Percentiles rank a stretch among this genome's conserved stretches.
phyloP scores from a whole-genome alignment of 1,140 invertebrate species.

The Drosophila novamexicana region DNA sequence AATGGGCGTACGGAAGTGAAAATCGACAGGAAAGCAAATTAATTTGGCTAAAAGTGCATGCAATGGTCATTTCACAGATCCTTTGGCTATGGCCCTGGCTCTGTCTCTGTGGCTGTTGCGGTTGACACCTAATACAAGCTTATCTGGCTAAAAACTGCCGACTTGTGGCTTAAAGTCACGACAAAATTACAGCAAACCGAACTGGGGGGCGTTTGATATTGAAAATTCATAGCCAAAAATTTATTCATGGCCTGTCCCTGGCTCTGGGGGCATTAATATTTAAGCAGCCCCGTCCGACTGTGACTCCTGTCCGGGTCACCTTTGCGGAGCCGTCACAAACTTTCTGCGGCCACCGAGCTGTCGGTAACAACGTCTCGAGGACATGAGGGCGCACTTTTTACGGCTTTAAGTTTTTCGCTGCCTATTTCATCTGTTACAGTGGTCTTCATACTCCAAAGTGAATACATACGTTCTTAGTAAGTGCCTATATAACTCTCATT shows the following conservation, averaged over 20 bases:
- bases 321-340: conserved; percentile 58
- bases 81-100: conserved; percentile 5
- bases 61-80: conserved; percentile 36
- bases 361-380: conserved; percentile 76
- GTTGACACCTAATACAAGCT: conserved; percentile 66
- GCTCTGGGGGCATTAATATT: conserved; percentile 76
- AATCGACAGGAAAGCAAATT: conserved; percentile 63
- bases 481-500: too few relatives aligned
- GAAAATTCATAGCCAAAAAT: conserved; percentile 83
- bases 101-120: conserved; percentile 23
- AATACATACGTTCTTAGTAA: too few relatives aligned
- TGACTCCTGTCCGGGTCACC: conserved; percentile 55
- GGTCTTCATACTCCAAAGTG: background rate
- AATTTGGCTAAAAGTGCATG: conserved; percentile 47
- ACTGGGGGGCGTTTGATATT: conserved; percentile 42
- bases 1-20: conserved; percentile 40
- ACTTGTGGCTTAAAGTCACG: conserved; percentile 58
- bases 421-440: conserved; percentile 56
- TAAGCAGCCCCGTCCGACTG: conserved; percentile 66
- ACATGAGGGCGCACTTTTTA: conserved; percentile 75
- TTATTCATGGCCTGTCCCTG: conserved; percentile 76
- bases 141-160: conserved; percentile 26
- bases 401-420: conserved; percentile 63
- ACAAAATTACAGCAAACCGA: conserved; percentile 48
- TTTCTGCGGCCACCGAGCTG: conserved; percentile 52